Evolutionary conservation across 1,140 invertebrate species (phyloP).

Genomic region (Armadillidium nasatum): DNA sequence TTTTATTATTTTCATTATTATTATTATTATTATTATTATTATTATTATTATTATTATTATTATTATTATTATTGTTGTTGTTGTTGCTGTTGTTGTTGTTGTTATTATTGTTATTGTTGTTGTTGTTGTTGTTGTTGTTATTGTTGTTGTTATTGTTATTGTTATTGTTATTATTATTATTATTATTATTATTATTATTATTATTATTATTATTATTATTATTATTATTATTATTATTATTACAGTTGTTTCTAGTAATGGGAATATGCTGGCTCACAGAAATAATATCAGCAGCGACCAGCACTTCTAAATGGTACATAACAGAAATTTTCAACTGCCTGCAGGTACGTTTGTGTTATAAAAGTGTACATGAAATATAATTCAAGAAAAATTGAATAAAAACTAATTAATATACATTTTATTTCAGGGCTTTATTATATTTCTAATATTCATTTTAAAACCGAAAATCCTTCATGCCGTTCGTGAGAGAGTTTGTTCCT

Average conservation of each 20-base stretch:
- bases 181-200: not conserved
- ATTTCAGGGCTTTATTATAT: constrained; percentile 44
- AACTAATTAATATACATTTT: not conserved
- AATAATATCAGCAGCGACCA: constrained; percentile 40
- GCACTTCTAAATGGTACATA: constrained; percentile 40
- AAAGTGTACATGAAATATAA: no score
- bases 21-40: no score
- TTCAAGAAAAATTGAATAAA: no score
- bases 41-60: no score
- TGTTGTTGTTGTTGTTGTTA: no score
- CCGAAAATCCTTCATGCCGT: constrained; percentile 43
- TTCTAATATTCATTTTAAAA: constrained; percentile 44
- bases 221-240: constrained; percentile 5
- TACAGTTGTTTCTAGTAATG: constrained; percentile 44
- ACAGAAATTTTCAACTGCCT: constrained; percentile 44
- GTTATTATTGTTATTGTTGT: not conserved
- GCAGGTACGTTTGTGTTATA: constrained; percentile 31
- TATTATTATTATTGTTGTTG: no score
- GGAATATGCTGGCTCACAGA: constrained; percentile 45
- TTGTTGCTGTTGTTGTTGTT: no score
- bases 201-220: not conserved
- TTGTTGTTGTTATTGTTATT: not conserved
- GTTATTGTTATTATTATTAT: not conserved
- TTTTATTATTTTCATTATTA: no score
- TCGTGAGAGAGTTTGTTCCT: constrained; percentile 34